phyloP scores from a whole-genome alignment of 2,113 vertebrate genomes.

The Meleagris gallopavo region DNA sequence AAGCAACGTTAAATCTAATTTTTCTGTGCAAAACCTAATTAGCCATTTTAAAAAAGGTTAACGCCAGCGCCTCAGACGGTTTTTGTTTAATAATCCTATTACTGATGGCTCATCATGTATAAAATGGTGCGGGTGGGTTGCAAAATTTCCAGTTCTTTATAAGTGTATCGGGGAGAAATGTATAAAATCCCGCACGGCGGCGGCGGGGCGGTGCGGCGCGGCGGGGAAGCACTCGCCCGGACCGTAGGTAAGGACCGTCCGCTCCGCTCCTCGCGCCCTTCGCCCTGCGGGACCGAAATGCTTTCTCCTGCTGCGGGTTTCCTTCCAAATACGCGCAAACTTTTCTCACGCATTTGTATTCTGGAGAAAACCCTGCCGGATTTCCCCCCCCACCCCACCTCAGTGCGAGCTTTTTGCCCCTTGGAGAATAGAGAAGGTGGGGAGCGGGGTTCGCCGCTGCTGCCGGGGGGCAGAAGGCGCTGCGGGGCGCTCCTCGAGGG shows the following conservation, averaged over 20 bases:
- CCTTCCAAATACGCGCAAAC: slow-evolving; percentile 10
- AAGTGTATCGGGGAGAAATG: slow-evolving; percentile 97
- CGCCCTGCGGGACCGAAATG: slow-evolving; percentile 48
- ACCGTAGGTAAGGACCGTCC: slow-evolving; percentile 87
- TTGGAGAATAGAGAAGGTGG: slow-evolving; percentile 59
- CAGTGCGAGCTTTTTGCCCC: neutral
- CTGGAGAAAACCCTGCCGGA: slow-evolving; percentile 10
- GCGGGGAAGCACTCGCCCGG: slow-evolving; percentile 77
- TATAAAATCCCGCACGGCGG: slow-evolving; percentile 78
- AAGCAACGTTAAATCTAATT: slow-evolving; percentile 99
- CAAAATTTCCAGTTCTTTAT: slow-evolving; percentile 99
- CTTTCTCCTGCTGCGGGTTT: slow-evolving; percentile 38
- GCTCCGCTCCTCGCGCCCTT: slow-evolving; percentile 50
- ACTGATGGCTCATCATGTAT: slow-evolving; percentile 99
- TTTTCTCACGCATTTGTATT: slow-evolving; percentile 58
- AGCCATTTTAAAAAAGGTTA: slow-evolving; percentile 99
- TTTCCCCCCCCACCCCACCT: neutral
- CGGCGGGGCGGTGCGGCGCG: slow-evolving; percentile 81
- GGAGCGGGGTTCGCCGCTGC: neutral
- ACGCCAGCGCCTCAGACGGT: slow-evolving; percentile 99
- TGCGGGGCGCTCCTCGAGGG: neutral
- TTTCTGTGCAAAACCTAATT: slow-evolving; percentile 99
- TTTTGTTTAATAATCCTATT: slow-evolving; percentile 99
- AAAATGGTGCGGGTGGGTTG: slow-evolving; percentile 99
- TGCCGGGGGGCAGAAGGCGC: neutral